phyloP scores from a whole-genome alignment of 1,140 invertebrate species.

The Harpegnathos saltator region DNA sequence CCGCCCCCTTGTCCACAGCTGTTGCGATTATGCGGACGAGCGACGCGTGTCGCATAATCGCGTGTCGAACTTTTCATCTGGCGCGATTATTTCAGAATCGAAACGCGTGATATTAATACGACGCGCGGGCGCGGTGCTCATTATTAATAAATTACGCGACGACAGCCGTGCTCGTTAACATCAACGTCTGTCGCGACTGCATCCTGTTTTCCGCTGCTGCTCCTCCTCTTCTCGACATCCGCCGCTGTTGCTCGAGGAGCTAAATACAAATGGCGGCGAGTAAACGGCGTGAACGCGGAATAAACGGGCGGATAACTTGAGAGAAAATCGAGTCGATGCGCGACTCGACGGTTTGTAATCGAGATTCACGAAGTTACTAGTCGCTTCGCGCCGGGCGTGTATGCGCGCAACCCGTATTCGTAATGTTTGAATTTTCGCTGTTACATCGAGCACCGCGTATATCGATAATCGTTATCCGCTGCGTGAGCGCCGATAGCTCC shows the following conservation, averaged over 20 bases:
- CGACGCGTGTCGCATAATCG: background rate
- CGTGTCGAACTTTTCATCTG: conserved; percentile 26
- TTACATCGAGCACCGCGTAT: background rate
- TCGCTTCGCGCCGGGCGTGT: background rate
- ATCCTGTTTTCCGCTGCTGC: conserved; percentile 5
- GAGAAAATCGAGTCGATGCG: conserved; percentile 13
- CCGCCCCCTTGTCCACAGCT: background rate
- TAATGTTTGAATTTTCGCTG: conserved; percentile 37
- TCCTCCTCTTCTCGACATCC: too few relatives aligned
- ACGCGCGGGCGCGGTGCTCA: background rate
- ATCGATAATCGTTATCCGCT: conserved; percentile 40
- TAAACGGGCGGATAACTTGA: conserved; percentile 4
- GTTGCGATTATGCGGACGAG: conserved; percentile 4
- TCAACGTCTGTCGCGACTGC: conserved; percentile 34
- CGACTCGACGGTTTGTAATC: background rate
- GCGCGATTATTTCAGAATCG: conserved; percentile 36
- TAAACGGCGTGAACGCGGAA: background rate
- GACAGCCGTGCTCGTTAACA: conserved; percentile 14
- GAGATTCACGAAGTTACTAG: background rate
- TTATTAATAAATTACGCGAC: conserved; percentile 32
- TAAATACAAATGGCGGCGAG: conserved; percentile 33
- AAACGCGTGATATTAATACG: background rate
- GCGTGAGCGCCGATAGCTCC: background rate
- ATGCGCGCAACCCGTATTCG: conserved; percentile 5
- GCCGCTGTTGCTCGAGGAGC: conserved; percentile 16